Evolutionary conservation across 2,113 vertebrate genomes (phyloP).

Genomic region (Gulo gulo): DNA sequence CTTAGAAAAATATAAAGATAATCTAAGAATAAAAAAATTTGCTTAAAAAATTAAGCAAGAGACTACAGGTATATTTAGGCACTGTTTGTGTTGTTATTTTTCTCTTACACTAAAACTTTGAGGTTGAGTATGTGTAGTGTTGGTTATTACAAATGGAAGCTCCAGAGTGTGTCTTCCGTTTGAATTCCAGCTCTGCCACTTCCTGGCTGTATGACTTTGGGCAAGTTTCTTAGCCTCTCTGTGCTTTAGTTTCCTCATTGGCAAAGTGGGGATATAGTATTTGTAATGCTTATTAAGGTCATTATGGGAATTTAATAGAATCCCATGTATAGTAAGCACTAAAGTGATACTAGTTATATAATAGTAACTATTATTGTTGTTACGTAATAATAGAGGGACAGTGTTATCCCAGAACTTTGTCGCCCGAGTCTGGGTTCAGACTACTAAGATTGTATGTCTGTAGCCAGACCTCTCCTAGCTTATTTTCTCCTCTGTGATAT

Average conservation of each 20-base stretch:
- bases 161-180: neutral
- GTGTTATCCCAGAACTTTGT: neutral
- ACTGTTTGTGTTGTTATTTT: neutral
- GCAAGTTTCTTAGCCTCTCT: constrained; percentile 8
- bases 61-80: neutral
- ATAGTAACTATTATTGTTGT: neutral
- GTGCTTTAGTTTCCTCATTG: constrained; percentile 7
- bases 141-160: neutral
- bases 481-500: neutral
- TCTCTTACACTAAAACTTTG: neutral
- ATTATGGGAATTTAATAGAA: constrained; percentile 6
- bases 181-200: neutral
- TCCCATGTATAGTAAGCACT: neutral
- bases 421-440: neutral
- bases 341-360: neutral
- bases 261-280: neutral
- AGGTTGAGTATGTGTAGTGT: neutral
- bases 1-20: constrained; percentile 32
- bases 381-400: neutral
- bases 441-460: neutral
- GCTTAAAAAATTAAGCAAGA: neutral
- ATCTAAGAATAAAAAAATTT: neutral
- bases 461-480: neutral
- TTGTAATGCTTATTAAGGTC: neutral
- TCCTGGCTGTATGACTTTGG: neutral